A percentile compares a stretch with the other conserved stretches of the same genome.
Evolutionary conservation across 2,797 vertebrate species (phyloP).

Genomic region (Cryptoprocta ferox): DNA sequence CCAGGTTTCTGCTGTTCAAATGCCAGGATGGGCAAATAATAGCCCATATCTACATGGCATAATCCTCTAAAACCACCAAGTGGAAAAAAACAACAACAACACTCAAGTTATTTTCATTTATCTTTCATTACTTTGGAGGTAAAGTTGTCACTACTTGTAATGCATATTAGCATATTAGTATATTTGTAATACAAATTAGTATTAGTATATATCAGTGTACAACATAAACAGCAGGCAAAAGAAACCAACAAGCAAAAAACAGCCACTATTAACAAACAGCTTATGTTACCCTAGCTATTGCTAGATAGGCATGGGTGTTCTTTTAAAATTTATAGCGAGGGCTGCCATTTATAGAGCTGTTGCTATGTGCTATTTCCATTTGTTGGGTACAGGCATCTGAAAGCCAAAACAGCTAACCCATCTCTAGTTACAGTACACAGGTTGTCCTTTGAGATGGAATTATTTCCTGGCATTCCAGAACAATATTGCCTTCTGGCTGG

Average conservation of each 20-base stretch:
- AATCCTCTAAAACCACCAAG: background rate
- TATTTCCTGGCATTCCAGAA: background rate
- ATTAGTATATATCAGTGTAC: background rate
- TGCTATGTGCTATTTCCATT: background rate
- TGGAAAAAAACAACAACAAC: background rate
- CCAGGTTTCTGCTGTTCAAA: slow-evolving; percentile 33
- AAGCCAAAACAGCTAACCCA: background rate
- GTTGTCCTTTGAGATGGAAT: background rate
- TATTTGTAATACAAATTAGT: background rate
- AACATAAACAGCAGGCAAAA: background rate
- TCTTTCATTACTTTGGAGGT: slow-evolving; percentile 23
- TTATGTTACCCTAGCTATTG: background rate
- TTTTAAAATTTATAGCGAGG: background rate
- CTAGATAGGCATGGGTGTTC: background rate
- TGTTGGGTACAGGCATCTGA: background rate
- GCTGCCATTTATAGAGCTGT: slow-evolving; percentile 20
- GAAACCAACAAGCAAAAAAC: background rate
- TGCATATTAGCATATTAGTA: background rate
- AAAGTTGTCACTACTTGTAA: slow-evolving; percentile 4
- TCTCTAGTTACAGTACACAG: background rate
- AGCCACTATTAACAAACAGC: background rate
- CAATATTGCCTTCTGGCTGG: background rate
- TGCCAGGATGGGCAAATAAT: background rate
- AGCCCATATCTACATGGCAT: background rate
- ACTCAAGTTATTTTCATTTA: slow-evolving; percentile 39